Percentiles rank a stretch among this genome's conserved stretches.
These are phyloP conservation scores for Lateolabrax maculatus DNA, from an alignment of 2,797 vertebrate species.

Conservation along the genomic window DNA sequence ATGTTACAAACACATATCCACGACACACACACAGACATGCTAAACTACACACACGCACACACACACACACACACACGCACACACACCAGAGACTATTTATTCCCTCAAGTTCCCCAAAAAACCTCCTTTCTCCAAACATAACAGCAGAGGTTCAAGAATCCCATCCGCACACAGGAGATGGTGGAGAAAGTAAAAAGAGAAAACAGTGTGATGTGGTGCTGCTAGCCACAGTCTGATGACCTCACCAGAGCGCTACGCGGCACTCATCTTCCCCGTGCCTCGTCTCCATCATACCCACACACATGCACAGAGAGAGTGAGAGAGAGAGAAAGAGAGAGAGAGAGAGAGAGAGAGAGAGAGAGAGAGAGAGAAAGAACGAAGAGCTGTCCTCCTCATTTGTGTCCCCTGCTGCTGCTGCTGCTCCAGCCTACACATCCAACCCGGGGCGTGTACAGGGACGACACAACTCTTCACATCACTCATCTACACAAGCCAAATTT, in stretches of 20 bases:
- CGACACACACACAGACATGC: constrained; percentile 12
- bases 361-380: background rate
- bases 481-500: constrained; percentile 59
- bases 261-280: constrained; percentile 49
- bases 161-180: constrained; percentile 20
- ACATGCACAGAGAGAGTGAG: constrained; percentile 20
- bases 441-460: constrained; percentile 69
- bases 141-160: constrained; percentile 36
- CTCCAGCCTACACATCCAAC: constrained; percentile 66
- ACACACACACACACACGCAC: constrained; percentile 6
- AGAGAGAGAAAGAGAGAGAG: constrained; percentile 5
- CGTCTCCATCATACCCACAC: constrained; percentile 43
- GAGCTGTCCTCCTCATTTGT: constrained; percentile 59
- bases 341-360: constrained; percentile 3
- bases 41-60: constrained; percentile 9
- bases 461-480: constrained; percentile 75
- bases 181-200: constrained; percentile 39
- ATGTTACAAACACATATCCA: background rate
- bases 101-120: constrained; percentile 3
- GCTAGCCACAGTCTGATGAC: constrained; percentile 69
- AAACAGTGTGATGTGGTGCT: constrained; percentile 55
- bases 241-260: constrained; percentile 63
- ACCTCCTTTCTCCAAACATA: constrained; percentile 26
- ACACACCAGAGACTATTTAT: background rate
- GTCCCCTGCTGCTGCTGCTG: constrained; percentile 38